Evolutionary conservation across 2,797 vertebrate genomes (phyloP).

Genomic region (Pampus argenteus): DNA sequence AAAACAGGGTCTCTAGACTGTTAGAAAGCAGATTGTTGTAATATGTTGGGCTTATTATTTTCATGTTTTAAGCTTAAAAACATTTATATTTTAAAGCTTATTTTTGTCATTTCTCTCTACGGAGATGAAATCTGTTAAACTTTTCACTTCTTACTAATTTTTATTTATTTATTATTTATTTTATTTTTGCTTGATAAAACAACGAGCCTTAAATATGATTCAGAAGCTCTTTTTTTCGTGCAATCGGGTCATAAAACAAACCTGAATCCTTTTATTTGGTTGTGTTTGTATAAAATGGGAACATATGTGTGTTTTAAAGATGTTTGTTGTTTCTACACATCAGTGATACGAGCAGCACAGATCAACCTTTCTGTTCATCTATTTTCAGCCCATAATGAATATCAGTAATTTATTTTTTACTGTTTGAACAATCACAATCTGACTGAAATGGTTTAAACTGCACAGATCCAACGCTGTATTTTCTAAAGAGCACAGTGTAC

Average conservation of each 20-base stretch:
- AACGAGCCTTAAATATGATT: not conserved
- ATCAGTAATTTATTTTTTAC: not conserved
- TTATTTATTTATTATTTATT: too few relatives aligned
- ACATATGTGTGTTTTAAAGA: not conserved
- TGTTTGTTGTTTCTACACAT: not conserved
- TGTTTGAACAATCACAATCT: conserved; percentile 8
- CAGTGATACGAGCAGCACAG: not conserved
- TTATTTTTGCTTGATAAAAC: not conserved
- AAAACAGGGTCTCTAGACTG: conserved; percentile 28
- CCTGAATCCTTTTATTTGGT: too few relatives aligned
- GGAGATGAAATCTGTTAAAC: too few relatives aligned
- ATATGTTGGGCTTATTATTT: not conserved
- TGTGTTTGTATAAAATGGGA: not conserved
- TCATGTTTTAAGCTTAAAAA: too few relatives aligned
- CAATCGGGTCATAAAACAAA: not conserved
- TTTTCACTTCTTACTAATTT: too few relatives aligned
- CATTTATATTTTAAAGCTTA: too few relatives aligned
- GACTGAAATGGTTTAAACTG: not conserved
- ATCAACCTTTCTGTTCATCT: not conserved
- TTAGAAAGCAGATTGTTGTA: not conserved
- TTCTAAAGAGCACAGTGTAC: conserved; percentile 49
- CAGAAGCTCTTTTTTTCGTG: not conserved
- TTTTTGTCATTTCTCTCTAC: too few relatives aligned
- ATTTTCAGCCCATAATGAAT: not conserved
- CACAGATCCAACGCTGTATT: conserved; percentile 35